Base-by-base conservation (phyloP, 2,888 invertebrate genomes). In the Scaeva pyrastri region DNA sequence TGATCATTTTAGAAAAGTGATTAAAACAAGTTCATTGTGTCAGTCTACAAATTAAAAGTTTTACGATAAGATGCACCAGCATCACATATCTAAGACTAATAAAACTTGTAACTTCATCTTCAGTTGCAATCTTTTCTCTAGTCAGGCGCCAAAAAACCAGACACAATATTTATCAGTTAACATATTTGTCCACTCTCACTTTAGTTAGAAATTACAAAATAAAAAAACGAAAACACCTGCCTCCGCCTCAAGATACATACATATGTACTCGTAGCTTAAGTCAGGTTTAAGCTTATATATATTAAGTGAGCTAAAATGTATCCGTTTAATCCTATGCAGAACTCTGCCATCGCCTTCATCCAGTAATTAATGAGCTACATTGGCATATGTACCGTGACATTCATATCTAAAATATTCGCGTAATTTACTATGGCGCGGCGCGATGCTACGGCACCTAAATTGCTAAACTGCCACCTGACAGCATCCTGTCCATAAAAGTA, bases 381-480 rank as follows among this genome's bases (percentile, higher is more conserved):
- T n/a, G n/a, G n/a, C n/a, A 8, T 31, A 39, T n/a, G 7, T 62
- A n/a, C 41, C 45, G 12, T 2, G 41, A 58, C n/a, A 16, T 26
- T 16, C 16, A 26, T n/a, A 45, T 45, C 12, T 26, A 45, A 64
- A 64, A 36, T 60, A 66, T 31, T 48, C 45, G 16, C 31, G 66
- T 11, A 48, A 19, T 66, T 48, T 48, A 48, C 31, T 14, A 45
- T 66, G 64, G 66, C 19, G n/a, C n/a, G n/a, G n/a, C n/a, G n/a
- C n/a, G n/a, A n/a, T n/a, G n/a, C n/a, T n/a, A n/a, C n/a, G 66
- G 48, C 48, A 64, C 45, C 64, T 23, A 31, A 64, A 45, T 48
- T 7, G 8, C 31, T 45, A 64, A 7, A 16, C 1, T 36, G 31
- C 66, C 66, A 66, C 66, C 66, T 66, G 66, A 66, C 66, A 66